These are phyloP conservation scores for Itoplectis maculator DNA, from an alignment of 2,888 invertebrate species.

Conservation along the genomic window DNA sequence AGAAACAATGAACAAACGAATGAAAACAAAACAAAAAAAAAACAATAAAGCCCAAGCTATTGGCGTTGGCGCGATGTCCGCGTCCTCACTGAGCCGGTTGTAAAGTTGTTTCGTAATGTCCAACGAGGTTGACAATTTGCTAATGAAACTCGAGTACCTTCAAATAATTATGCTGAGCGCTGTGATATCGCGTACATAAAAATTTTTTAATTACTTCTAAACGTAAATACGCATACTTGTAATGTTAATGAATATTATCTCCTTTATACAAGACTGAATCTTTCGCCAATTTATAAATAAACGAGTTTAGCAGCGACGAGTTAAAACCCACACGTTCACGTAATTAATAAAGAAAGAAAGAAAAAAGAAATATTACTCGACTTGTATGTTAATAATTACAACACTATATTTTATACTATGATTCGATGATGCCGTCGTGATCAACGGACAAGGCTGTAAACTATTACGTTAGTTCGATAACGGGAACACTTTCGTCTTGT, in stretches of 20 bases:
- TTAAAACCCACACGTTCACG: slow-evolving; percentile 47
- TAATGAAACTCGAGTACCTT: slow-evolving; percentile 71
- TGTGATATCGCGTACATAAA: slow-evolving; percentile 84
- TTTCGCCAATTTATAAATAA: slow-evolving; percentile 69
- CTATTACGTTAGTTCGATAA: slow-evolving; percentile 72
- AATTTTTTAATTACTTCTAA: slow-evolving; percentile 76
- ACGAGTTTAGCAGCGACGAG: slow-evolving; percentile 70
- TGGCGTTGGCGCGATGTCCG: slow-evolving; percentile 74
- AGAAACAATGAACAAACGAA: slow-evolving; percentile 25
- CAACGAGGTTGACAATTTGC: slow-evolving; percentile 65
- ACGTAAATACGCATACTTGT: slow-evolving; percentile 81
- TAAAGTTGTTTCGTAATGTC: slow-evolving; percentile 65
- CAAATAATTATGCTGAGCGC: slow-evolving; percentile 81
- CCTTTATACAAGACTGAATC: slow-evolving; percentile 77
- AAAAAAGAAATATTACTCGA: slow-evolving; percentile 48
- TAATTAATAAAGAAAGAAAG: slow-evolving; percentile 19
- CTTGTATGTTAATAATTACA: slow-evolving; percentile 61
- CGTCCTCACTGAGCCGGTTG: slow-evolving; percentile 74
- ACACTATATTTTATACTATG: slow-evolving; percentile 64
- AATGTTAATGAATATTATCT: slow-evolving; percentile 81
- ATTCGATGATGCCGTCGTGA: slow-evolving; percentile 61
- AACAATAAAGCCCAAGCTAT: slow-evolving; percentile 52
- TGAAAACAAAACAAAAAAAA: slow-evolving; percentile 45
- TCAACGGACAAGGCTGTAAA: slow-evolving; percentile 37
- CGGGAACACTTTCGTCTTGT: slow-evolving; percentile 62